Evolutionary conservation across 2,797 vertebrate genomes (phyloP), one percentile per base, ranked within the genome.

Genomic region (Pseudomugil gertrudae): DNA sequence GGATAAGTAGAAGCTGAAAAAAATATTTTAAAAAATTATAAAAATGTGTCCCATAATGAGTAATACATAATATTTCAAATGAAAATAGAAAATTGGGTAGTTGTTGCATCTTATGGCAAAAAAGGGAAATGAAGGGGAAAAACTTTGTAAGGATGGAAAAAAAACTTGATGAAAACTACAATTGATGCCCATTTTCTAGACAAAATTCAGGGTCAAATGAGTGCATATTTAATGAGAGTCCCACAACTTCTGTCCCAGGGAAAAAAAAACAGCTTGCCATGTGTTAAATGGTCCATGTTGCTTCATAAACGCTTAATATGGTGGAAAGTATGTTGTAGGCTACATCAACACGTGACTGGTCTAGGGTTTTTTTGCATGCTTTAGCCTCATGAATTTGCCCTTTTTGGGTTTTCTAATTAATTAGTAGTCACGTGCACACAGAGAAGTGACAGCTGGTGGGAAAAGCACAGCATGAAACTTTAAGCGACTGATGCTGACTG

Each of bases 1-100:
- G 72, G 61, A 69, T 66, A 57, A 51, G 68, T 47, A 29, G 56
- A 57, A 50, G 38, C 47, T 35, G 13, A 24, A 3, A 2, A 0
- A 0, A 17, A 51, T 55, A 26, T 32, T 60, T 65, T 57, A 11
- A 21, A 2, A 9, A 23, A 8, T 58, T 63, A 57, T 8, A n/a
- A 9, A 61, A 65, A 57, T 40, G 33, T 51, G 9, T 74, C 30
- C 2, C 2, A 17, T 35, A 40, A 11, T 56, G 35, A 60, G 65
- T 53, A 0, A 35, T 33, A 26, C 5, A 27, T 55, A 29, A 33
- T 27, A 43, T 76, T 73, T 48, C 27, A 62, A 61, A 26, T 45
- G 9, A 50, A 56, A 56, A 53, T 35, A 67, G 63, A 43, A 67
- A 13, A 15, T 3, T 47, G 19, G 36, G 40, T 75, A 30, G 65